Evolutionary conservation across 1,140 invertebrate species (phyloP).

Genomic region (Zaprionus camerounensis): DNA sequence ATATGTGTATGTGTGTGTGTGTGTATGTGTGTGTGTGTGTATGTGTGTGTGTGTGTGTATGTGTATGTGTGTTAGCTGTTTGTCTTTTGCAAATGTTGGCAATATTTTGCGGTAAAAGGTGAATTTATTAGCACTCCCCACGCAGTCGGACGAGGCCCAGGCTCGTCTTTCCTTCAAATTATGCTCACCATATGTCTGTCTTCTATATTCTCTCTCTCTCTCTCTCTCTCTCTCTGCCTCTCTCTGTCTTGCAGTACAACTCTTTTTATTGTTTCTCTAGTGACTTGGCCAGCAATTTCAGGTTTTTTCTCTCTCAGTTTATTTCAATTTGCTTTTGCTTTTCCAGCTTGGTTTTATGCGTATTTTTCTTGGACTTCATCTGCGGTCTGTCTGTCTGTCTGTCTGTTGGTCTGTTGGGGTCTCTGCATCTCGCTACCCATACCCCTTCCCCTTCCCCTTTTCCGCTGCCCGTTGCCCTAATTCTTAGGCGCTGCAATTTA

Average conservation of each 20-base stretch:
- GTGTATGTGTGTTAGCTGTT: slow-evolving; percentile 52
- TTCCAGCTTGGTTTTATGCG: not conserved
- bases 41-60: slow-evolving; percentile 13
- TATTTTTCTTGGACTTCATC: slow-evolving; percentile 17
- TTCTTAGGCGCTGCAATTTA: slow-evolving; percentile 60
- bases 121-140: slow-evolving; percentile 71
- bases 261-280: slow-evolving; percentile 8
- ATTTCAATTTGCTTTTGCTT: not conserved
- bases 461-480: not conserved
- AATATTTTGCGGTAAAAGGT: slow-evolving; percentile 81
- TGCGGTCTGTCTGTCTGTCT: not conserved
- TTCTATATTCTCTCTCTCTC: not conserved
- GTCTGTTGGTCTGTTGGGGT: too few species aligned
- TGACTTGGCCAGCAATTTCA: slow-evolving; percentile 25
- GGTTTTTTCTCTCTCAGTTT: slow-evolving; percentile 18
- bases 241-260: not conserved
- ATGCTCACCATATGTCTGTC: slow-evolving; percentile 45
- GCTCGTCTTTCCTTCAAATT: slow-evolving; percentile 44
- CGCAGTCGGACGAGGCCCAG: slow-evolving; percentile 15
- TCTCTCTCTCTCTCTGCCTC: not conserved
- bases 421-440: too few species aligned
- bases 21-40: slow-evolving; percentile 18
- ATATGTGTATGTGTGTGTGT: slow-evolving; percentile 6
- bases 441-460: too few species aligned
- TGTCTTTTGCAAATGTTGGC: slow-evolving; percentile 76